phyloP scores from a whole-genome alignment of 2,888 invertebrate genomes.

The Ennomos fuscantarius region DNA sequence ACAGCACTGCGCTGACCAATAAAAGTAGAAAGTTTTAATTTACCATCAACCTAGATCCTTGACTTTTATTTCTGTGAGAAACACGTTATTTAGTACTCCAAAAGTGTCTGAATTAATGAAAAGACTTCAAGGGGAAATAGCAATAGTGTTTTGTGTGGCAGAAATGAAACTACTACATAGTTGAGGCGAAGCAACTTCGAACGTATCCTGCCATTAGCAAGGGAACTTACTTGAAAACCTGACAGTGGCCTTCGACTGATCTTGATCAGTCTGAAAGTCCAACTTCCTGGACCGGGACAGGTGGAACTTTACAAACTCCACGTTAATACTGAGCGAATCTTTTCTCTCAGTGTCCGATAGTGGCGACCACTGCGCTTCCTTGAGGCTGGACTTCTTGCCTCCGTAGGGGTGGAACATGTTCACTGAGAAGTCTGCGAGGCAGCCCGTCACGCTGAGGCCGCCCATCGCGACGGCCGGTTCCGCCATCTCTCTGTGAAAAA shows the following conservation, averaged over 20 bases:
- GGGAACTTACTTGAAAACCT: conserved; percentile 92
- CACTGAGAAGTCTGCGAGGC: conserved; percentile 98
- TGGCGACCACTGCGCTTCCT: conserved; percentile 93
- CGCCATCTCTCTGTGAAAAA: conserved; percentile 80
- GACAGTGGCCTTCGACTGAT: conserved; percentile 94
- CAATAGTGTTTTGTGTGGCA: too few species aligned
- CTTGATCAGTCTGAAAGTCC: conserved; percentile 89
- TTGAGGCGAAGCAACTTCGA: too few species aligned
- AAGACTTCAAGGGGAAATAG: too few species aligned
- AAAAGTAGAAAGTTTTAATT: too few species aligned
- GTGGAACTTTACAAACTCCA: conserved; percentile 98
- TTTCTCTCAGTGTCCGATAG: conserved; percentile 95
- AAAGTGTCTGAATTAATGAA: too few species aligned
- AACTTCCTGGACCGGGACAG: conserved; percentile 95
- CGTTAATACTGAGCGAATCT: conserved; percentile 97
- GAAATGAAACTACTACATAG: too few species aligned
- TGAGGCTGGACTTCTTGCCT: conserved; percentile 91
- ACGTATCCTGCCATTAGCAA: too few species aligned
- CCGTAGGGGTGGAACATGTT: conserved; percentile 99
- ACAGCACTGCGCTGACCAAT: too few species aligned
- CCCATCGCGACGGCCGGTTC: conserved; percentile 89
- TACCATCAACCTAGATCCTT: too few species aligned
- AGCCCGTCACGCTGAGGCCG: conserved; percentile 97
- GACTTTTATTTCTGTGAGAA: too few species aligned
- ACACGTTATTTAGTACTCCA: too few species aligned